A percentile compares a stretch with the other conserved stretches of the same genome.
Conservation (phyloP, 1,140 invertebrate species). For the Pseudomyrmex concolor region DNA sequence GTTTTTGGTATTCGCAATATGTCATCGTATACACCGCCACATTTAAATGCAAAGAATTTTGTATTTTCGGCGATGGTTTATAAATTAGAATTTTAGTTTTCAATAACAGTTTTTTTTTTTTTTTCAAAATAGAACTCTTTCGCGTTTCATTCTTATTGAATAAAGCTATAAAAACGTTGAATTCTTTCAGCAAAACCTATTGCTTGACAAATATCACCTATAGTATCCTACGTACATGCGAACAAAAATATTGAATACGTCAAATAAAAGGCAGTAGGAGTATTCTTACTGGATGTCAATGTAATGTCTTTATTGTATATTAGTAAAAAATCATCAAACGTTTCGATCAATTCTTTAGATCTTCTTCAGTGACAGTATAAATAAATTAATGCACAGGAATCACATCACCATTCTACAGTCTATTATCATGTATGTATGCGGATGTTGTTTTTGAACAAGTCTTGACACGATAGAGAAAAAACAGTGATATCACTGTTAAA, state of each 20-base stretch:
- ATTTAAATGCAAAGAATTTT: not conserved
- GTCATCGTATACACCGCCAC: not conserved
- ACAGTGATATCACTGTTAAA: no score
- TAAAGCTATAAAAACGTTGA: slow-evolving; percentile 40
- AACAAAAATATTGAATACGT: slow-evolving; percentile 35
- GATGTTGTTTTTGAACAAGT: no score
- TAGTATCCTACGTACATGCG: not conserved
- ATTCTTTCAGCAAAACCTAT: slow-evolving; percentile 33
- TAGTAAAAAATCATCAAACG: no score
- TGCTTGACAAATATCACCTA: not conserved
- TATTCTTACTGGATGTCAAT: no score
- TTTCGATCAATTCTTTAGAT: no score
- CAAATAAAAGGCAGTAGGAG: no score
- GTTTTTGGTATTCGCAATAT: not conserved
- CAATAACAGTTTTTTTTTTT: slow-evolving; percentile 2
- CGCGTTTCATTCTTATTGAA: not conserved
- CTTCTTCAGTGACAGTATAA: no score
- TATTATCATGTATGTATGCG: no score
- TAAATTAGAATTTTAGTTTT: not conserved
- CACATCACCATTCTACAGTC: no score
- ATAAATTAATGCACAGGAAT: no score
- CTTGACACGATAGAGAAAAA: no score
- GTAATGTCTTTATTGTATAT: no score
- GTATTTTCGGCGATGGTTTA: slow-evolving; percentile 13
- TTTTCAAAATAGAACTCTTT: not conserved